A percentile compares a stretch with the other conserved stretches of the same genome.
phyloP scores from a whole-genome alignment of 1,140 invertebrate genomes.

The Hylaeus anthracinus region DNA sequence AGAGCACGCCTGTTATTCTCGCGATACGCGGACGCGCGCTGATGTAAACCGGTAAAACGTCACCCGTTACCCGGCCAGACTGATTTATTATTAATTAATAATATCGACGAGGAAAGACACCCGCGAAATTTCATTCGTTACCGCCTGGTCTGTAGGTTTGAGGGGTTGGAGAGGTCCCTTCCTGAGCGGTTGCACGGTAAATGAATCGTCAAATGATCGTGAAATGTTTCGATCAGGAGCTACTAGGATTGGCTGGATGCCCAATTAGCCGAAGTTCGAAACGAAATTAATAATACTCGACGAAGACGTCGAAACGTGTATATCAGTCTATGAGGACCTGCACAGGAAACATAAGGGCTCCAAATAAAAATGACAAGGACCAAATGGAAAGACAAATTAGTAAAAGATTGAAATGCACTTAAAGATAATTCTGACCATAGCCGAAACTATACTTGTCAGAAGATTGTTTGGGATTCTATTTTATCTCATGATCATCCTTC shows the following conservation, averaged over 20 bases:
- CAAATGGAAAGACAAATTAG: no score
- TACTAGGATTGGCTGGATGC: not conserved
- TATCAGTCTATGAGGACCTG: no score
- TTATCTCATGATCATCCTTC: no score
- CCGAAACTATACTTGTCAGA: no score
- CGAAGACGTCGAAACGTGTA: no score
- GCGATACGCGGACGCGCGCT: slow-evolving; percentile 15
- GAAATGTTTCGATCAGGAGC: not conserved
- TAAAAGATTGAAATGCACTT: no score
- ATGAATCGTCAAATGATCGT: slow-evolving; percentile 11
- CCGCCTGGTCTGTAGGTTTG: not conserved
- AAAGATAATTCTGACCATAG: no score
- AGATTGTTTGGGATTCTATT: no score
- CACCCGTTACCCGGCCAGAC: slow-evolving; percentile 42
- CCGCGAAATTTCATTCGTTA: slow-evolving; percentile 39
- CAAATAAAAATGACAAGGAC: no score
- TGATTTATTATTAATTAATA: slow-evolving; percentile 55
- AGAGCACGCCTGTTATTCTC: slow-evolving; percentile 38
- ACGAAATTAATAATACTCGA: not conserved
- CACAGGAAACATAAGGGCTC: no score
- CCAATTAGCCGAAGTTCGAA: slow-evolving; percentile 16
- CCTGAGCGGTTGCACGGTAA: not conserved
- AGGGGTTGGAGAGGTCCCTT: not conserved
- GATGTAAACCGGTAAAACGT: slow-evolving; percentile 30
- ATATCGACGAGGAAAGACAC: slow-evolving; percentile 26